Conservation (phyloP, 2,888 invertebrate genomes). For the Epinotia ramella region DNA sequence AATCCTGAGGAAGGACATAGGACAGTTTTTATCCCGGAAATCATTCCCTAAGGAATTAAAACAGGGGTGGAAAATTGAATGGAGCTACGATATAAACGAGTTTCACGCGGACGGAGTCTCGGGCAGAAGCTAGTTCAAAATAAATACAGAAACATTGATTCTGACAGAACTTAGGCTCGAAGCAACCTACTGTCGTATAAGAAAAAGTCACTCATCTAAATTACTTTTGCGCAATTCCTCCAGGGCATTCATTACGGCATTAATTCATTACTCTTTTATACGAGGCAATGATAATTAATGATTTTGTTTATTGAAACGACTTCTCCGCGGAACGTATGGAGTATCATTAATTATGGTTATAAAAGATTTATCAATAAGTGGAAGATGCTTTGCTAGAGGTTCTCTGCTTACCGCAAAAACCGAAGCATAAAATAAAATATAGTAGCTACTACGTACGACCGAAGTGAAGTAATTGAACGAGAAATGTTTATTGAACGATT, state of each 20-base stretch:
- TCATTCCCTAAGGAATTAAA: too few relatives aligned
- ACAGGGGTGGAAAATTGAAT: too few relatives aligned
- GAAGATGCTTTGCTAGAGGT: not conserved
- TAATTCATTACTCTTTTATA: conserved; percentile 38
- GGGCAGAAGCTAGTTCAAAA: too few relatives aligned
- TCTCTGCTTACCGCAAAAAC: not conserved
- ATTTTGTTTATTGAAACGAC: conserved; percentile 27
- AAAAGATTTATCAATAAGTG: not conserved
- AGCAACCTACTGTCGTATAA: not conserved
- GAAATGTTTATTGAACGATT: too few relatives aligned
- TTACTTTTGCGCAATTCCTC: conserved; percentile 26
- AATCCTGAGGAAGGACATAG: too few relatives aligned
- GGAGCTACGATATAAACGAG: too few relatives aligned
- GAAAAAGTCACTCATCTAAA: conserved; percentile 28
- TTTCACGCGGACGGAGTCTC: too few relatives aligned
- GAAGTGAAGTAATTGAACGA: too few relatives aligned
- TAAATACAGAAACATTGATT: too few relatives aligned
- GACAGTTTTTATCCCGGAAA: too few relatives aligned
- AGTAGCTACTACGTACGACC: too few relatives aligned
- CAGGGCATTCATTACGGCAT: conserved; percentile 17
- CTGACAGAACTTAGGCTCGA: not conserved
- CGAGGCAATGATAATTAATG: conserved; percentile 36
- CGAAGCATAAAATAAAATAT: too few relatives aligned
- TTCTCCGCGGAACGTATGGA: conserved; percentile 2
- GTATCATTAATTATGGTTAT: conserved; percentile 26